These are phyloP conservation scores for Drosophila quinaria DNA, from an alignment of 2,888 invertebrate genomes.

Conservation along the genomic window DNA sequence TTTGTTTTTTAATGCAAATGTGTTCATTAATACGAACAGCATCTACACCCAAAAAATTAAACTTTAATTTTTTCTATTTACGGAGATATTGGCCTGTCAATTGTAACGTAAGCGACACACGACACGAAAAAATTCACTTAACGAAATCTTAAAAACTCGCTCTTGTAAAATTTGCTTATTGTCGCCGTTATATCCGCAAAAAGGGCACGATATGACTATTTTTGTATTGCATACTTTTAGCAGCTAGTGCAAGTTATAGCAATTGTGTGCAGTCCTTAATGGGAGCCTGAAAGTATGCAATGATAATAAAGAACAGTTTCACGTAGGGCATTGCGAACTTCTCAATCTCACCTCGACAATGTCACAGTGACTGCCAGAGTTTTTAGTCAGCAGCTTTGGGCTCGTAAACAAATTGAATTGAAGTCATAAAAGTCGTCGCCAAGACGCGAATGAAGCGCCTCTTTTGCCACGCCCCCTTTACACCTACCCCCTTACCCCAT, in stretches of 20 bases:
- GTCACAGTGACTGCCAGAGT: not conserved
- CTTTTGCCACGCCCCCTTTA: not conserved
- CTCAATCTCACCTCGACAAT: not conserved
- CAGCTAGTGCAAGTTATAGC: not conserved
- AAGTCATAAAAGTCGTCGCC: slow-evolving; percentile 80
- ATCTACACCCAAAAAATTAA: too few species aligned
- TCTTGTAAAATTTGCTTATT: too few species aligned
- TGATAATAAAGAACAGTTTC: not conserved
- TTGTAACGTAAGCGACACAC: too few species aligned
- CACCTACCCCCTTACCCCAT: not conserved
- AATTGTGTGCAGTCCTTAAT: not conserved
- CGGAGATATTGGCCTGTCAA: too few species aligned
- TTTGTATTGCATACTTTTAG: slow-evolving; percentile 1
- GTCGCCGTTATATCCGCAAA: too few species aligned
- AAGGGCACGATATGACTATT: too few species aligned
- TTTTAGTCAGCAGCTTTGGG: slow-evolving; percentile 36
- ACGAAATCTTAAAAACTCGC: too few species aligned
- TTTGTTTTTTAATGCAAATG: too few species aligned
- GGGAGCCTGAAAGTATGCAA: slow-evolving; percentile 1
- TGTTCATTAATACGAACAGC: too few species aligned
- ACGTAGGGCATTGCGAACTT: not conserved
- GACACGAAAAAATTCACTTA: too few species aligned
- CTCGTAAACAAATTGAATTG: slow-evolving; percentile 82
- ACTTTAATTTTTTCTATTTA: too few species aligned
- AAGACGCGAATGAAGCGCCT: slow-evolving; percentile 59